Percentiles rank a stretch among this genome's conserved stretches.
Conservation (phyloP, 1,140 invertebrate species). For the Solenopsis invicta region DNA sequence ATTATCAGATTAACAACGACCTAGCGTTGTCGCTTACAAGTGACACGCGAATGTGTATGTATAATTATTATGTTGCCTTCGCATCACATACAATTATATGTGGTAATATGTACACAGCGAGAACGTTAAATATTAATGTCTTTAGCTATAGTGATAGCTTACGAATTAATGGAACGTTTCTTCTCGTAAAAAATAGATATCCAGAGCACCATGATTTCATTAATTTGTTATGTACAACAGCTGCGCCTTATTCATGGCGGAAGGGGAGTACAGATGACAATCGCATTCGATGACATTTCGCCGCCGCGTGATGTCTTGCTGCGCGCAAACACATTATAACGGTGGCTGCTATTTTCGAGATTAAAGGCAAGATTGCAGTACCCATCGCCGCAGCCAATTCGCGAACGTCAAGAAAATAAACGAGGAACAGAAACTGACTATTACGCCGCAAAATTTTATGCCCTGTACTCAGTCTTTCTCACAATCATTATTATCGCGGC, state of each 20-base stretch:
- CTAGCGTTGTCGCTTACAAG: constrained; percentile 71
- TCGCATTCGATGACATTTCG: constrained; percentile 29
- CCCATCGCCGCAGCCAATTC: constrained; percentile 74
- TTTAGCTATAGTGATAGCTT: constrained; percentile 73
- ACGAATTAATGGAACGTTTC: constrained; percentile 80
- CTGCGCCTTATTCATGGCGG: constrained; percentile 25
- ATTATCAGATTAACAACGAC: constrained; percentile 77
- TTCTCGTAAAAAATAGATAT: constrained; percentile 79
- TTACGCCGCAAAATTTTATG: constrained; percentile 85
- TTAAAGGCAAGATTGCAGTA: constrained; percentile 66
- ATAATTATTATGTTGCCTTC: constrained; percentile 62
- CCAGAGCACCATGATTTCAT: constrained; percentile 80
- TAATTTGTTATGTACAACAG: constrained; percentile 78
- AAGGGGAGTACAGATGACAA: constrained; percentile 24
- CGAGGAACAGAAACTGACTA: constrained; percentile 87
- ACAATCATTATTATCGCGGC: constrained; percentile 49
- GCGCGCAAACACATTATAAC: constrained; percentile 62
- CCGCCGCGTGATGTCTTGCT: constrained; percentile 54
- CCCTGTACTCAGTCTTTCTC: constrained; percentile 82
- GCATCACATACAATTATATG: constrained; percentile 73
- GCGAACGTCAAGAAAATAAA: constrained; percentile 82
- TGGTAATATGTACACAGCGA: constrained; percentile 76
- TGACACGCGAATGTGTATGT: constrained; percentile 54
- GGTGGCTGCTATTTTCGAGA: constrained; percentile 44
- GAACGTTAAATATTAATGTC: constrained; percentile 77